Evolutionary conservation across 2,888 invertebrate genomes (phyloP).

Genomic region (Mesorhabditis spiculigera): DNA sequence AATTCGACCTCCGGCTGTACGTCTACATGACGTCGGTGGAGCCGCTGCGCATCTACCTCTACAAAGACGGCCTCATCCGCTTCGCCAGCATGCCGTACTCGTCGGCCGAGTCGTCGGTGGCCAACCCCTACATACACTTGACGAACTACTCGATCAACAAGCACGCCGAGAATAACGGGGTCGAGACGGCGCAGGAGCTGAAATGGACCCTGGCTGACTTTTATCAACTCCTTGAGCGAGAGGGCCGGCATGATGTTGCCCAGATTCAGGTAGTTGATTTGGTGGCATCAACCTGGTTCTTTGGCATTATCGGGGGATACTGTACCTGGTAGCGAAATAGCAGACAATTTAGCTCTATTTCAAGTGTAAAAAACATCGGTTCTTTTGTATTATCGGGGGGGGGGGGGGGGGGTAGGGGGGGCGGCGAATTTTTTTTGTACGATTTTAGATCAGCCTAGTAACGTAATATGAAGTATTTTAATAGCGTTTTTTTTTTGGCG

Average conservation of each 20-base stretch:
- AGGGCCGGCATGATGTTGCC: conserved; percentile 9
- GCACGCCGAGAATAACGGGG: conserved; percentile 48
- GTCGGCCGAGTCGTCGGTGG: conserved; percentile 59
- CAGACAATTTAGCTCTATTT: too few relatives aligned
- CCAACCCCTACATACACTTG: conserved; percentile 64
- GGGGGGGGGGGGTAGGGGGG: too few relatives aligned
- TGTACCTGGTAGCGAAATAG: too few relatives aligned
- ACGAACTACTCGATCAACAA: conserved; percentile 61
- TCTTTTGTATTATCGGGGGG: too few relatives aligned
- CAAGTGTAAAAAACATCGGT: too few relatives aligned
- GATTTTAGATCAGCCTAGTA: too few relatives aligned
- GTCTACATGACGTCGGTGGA: conserved; percentile 92
- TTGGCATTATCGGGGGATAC: background rate
- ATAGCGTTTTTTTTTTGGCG: too few relatives aligned
- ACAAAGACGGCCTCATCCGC: conserved; percentile 82
- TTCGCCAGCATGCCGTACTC: conserved; percentile 56
- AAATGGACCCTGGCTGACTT: conserved; percentile 71
- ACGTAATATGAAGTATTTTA: too few relatives aligned
- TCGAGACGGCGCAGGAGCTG: background rate
- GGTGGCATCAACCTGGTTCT: background rate
- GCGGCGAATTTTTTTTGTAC: too few relatives aligned
- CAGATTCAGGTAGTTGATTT: background rate
- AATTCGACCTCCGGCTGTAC: conserved; percentile 89
- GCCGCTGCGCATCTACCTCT: conserved; percentile 88
- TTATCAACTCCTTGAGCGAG: conserved; percentile 74